Evolutionary conservation across 1,140 invertebrate genomes (phyloP).

Genomic region (Agrypnia vestita): DNA sequence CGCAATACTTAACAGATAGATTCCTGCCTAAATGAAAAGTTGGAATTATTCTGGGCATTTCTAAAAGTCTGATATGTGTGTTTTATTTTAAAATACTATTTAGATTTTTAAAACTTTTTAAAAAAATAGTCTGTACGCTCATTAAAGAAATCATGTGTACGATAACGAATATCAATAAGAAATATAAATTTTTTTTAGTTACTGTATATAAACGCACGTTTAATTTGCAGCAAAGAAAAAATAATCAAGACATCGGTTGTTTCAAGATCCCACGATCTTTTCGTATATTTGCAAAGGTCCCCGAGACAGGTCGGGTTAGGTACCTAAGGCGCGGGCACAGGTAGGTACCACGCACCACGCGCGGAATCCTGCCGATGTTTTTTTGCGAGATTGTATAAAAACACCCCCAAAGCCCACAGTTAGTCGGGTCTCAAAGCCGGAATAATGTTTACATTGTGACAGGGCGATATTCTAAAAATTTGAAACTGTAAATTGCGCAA

Average conservation of each 20-base stretch:
- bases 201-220: too few relatives aligned
- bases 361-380: slow-evolving; percentile 58
- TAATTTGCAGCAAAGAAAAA: neutral
- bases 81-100: too few relatives aligned
- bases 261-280: slow-evolving; percentile 20
- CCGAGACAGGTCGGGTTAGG: neutral
- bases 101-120: too few relatives aligned
- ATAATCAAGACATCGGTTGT: slow-evolving; percentile 5
- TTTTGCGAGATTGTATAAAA: slow-evolving; percentile 49
- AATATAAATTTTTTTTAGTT: too few relatives aligned
- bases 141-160: too few relatives aligned
- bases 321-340: slow-evolving; percentile 58
- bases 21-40: too few relatives aligned
- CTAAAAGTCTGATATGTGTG: too few relatives aligned
- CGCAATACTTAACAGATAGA: too few relatives aligned
- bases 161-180: too few relatives aligned
- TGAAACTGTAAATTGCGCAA: slow-evolving; percentile 61
- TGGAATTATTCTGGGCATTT: too few relatives aligned
- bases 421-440: slow-evolving; percentile 38
- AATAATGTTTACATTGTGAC: slow-evolving; percentile 61
- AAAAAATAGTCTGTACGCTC: too few relatives aligned
- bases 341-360: slow-evolving; percentile 59
- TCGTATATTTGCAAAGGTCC: slow-evolving; percentile 6
- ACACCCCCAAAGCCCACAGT: slow-evolving; percentile 56
- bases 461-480: slow-evolving; percentile 55